Evolutionary conservation across 2,797 vertebrate species (phyloP).

Genomic region (Lates japonicus): DNA sequence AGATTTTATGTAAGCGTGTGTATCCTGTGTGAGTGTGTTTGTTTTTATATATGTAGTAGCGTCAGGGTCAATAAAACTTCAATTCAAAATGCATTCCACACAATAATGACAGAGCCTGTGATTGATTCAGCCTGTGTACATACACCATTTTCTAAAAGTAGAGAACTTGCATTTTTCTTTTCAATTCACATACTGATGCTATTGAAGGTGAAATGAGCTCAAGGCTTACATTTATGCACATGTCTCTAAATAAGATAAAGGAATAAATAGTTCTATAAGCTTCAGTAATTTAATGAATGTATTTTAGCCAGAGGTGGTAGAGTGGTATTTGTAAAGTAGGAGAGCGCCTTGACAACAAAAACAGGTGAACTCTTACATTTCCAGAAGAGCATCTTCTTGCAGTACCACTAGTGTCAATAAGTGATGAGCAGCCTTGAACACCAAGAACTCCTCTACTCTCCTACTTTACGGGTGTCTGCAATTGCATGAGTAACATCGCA

Average conservation of each 20-base stretch:
- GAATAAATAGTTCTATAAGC: neutral
- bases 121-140: conserved; percentile 2
- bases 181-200: neutral
- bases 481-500: neutral
- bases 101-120: neutral
- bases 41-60: neutral
- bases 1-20: neutral
- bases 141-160: neutral
- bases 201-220: conserved; percentile 3
- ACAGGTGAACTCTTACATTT: conserved; percentile 1
- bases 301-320: neutral
- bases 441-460: neutral
- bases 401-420: neutral
- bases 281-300: neutral
- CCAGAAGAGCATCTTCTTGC: neutral
- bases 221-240: neutral
- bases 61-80: conserved; percentile 17
- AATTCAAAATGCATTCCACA: conserved; percentile 10
- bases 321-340: neutral
- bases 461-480: neutral
- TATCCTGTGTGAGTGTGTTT: neutral
- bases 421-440: conserved; percentile 11
- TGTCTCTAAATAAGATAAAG: neutral
- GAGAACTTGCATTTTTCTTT: neutral
- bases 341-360: neutral